Base-by-base conservation (phyloP, 1,140 invertebrate species). In the Drosophila ananassae region DNA sequence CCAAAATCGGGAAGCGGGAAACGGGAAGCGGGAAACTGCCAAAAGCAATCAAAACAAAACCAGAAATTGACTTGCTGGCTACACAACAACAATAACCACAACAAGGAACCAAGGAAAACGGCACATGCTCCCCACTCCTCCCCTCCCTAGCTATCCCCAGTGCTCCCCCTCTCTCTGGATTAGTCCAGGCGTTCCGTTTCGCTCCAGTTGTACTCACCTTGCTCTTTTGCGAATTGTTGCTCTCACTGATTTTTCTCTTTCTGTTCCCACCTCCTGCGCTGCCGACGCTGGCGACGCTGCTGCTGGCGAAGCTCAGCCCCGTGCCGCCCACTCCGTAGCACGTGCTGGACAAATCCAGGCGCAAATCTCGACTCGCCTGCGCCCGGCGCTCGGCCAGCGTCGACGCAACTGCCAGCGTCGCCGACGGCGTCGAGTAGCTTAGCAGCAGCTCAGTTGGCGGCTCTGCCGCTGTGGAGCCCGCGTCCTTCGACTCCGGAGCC, bases 211-310 rank as follows among this genome's bases (percentile, higher is more conserved):
- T 58, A 73, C 83, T 67, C 58, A 91, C 90, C 89, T 91, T 91
- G 64, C 80, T 89, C 59, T 91, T 91, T 51, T 84, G 89, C 44
- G 90, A 91, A 66, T 91, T 91, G 63, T 82, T 90, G 79, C 90
- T 89, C 79, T 74, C 93, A 81, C 79, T 94, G 91, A 74, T 93
- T 92, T 84, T 94, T 90, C 63, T 79, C 44, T 76, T 94, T 91
- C 54, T 93, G 92, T 50, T 92, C 58, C 58, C 90, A 69, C 41
- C 90, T 76, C 61, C 71, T n/a, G 64, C 76, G 37, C 66, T 93
- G 90, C 9, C 84, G 44, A 64, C 41, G 66, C 60, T 75, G 46
- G 60, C 55, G 4, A 61, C 60, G 56, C 71, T 75, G 68, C 75
- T 63, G 2, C 69, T 56, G 13, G 61, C 66, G 46, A 85, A 85